Evolutionary conservation across 1,140 invertebrate species (phyloP), one percentile per base, ranked within the genome.

Genomic region (Drosophila nasuta): DNA sequence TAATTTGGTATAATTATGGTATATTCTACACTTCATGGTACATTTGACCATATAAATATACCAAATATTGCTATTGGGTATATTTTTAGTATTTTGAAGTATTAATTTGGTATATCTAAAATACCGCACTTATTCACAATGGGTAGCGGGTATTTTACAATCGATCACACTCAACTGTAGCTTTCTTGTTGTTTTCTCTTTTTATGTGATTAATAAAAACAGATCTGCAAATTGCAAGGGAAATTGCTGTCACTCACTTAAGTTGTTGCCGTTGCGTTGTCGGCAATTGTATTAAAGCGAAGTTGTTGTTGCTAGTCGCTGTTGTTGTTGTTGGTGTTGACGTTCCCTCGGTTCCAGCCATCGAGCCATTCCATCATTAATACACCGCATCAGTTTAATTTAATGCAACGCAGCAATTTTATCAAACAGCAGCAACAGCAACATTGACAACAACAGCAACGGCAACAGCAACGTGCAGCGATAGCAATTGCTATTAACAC

Each of bases 401-500:
- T 89, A 89, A 85, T 89, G 85, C 85, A 89, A 89, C 81, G 81
- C 85, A 85, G 85, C 85, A 89, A 78, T 79, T 89, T 88, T 79
- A 88, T 81, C 77, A 88, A 78, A 71, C 76, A 76, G 57, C 79
- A 88, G 30, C 72, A 78, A 28, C 72, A 75, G 54, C 59, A 70
- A 17, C 45, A 81, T 17, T 59, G 71, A 54, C 65, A 69, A 52
- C 5, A 46, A 52, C 72, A 41, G 48, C 66, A 45, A 60, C 70
- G 58, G 62, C 66, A 75, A 83, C 70, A 49, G 62, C 66, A 75
- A 83, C 70, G 46, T 83, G 85, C 64, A 67, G 52, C 60, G 68
- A 75, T 45, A 88, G 81, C 77, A 81, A 89, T 78, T 87, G 83
- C 69, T 69, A 57, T 76, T 81, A 69, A 79, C 74, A 54, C 68